phyloP scores from a whole-genome alignment of 1,140 invertebrate species.

The Nasonia longicornis region DNA sequence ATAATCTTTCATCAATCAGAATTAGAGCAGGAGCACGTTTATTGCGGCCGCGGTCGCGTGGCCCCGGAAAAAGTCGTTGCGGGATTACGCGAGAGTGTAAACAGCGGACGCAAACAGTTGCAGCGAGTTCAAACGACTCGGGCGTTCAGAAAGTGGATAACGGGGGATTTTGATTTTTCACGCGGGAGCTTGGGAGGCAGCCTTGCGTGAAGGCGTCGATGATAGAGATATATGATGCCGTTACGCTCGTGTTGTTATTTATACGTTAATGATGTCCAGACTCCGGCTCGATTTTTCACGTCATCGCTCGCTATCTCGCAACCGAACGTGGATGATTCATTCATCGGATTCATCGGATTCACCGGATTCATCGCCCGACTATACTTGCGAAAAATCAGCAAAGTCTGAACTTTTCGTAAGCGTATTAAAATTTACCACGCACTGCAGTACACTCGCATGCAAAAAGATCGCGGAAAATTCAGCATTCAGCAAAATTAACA shows the following conservation, averaged over 20 bases:
- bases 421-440: too few species aligned
- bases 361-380: background rate
- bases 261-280: slow-evolving; percentile 2
- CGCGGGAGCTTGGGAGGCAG: background rate
- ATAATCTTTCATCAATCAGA: slow-evolving; percentile 70
- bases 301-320: background rate
- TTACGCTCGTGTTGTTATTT: background rate
- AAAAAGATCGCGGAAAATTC: background rate
- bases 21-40: slow-evolving; percentile 47
- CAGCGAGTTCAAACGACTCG: slow-evolving; percentile 19
- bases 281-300: background rate
- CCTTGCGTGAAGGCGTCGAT: background rate
- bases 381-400: background rate
- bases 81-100: slow-evolving; percentile 1
- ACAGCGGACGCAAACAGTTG: background rate
- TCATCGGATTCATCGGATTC: background rate
- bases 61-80: background rate
- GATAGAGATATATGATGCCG: slow-evolving; percentile 22
- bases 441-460: background rate
- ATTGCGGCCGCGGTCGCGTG: slow-evolving; percentile 11
- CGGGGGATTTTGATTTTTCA: slow-evolving; percentile 13
- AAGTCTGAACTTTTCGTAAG: background rate
- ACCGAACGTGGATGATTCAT: background rate
- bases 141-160: background rate
- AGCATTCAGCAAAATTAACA: slow-evolving; percentile 12